Conservation (phyloP, 2,113 vertebrate species). For the Physeter macrocephalus region DNA sequence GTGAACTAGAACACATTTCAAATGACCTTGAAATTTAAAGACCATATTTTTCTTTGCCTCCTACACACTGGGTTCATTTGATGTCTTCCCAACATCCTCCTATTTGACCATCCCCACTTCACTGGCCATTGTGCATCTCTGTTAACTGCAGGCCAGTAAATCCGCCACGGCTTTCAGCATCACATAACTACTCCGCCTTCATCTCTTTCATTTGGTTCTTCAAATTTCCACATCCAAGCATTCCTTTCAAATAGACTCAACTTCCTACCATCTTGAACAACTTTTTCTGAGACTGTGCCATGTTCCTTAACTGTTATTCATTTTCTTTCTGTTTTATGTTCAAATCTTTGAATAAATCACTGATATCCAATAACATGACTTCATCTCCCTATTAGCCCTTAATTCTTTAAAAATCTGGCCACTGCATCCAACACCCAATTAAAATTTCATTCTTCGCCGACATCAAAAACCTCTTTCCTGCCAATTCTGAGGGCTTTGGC, state of each 20-base stretch:
- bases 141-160: neutral
- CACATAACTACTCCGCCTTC: neutral
- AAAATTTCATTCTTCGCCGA: neutral
- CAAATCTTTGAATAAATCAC: neutral
- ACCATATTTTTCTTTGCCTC: neutral
- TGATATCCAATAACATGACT: neutral
- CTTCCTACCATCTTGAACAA: neutral
- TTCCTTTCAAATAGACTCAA: neutral
- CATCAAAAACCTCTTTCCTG: neutral
- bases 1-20: slow-evolving; percentile 3
- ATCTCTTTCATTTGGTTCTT: neutral
- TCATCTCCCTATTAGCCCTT: neutral
- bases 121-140: neutral
- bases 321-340: neutral
- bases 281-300: neutral
- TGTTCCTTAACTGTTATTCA: neutral
- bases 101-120: neutral
- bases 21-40: neutral
- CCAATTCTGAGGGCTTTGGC: neutral
- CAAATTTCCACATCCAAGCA: neutral
- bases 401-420: neutral
- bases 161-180: neutral
- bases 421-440: neutral
- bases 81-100: neutral
- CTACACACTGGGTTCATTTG: neutral